These are phyloP conservation scores for Silurus asotus DNA, from an alignment of 2,113 vertebrate genomes.

Conservation along the genomic window DNA sequence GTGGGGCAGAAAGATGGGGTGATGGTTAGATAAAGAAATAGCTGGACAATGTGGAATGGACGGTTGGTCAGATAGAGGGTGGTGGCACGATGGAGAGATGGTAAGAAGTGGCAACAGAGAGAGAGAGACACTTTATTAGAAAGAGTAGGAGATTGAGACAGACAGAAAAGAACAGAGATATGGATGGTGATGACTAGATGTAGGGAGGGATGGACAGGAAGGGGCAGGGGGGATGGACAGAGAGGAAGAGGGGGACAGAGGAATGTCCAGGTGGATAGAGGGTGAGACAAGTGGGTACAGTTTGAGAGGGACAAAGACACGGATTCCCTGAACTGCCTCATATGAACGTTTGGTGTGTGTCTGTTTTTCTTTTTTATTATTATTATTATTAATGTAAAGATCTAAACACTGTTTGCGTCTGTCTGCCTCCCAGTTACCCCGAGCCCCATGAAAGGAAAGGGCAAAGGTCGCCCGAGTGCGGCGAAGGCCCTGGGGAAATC, in stretches of 20 bases:
- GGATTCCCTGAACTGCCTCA: no score
- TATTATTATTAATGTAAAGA: not conserved
- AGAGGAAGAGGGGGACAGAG: not conserved
- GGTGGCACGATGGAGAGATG: not conserved
- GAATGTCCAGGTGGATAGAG: no score
- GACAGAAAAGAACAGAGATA: no score
- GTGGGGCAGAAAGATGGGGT: not conserved
- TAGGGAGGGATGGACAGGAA: not conserved
- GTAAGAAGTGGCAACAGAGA: not conserved
- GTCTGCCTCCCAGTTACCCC: conserved; percentile 81
- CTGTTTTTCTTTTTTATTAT: not conserved
- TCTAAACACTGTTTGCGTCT: not conserved
- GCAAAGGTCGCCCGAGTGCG: conserved; percentile 91
- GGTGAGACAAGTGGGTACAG: no score
- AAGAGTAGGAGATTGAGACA: no score
- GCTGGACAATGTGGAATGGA: no score
- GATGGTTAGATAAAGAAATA: no score
- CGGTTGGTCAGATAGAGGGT: no score
- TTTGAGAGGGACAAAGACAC: no score
- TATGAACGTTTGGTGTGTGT: not conserved
- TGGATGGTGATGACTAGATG: no score
- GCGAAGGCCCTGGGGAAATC: conserved; percentile 92
- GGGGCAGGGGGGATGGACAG: not conserved
- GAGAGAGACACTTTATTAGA: not conserved
- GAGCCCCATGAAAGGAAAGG: conserved; percentile 97